A percentile compares a stretch with the other conserved stretches of the same genome.
These are phyloP conservation scores for Dendrocincla tyrannina DNA, from an alignment of 2,797 vertebrate species.

Conservation along the genomic window DNA sequence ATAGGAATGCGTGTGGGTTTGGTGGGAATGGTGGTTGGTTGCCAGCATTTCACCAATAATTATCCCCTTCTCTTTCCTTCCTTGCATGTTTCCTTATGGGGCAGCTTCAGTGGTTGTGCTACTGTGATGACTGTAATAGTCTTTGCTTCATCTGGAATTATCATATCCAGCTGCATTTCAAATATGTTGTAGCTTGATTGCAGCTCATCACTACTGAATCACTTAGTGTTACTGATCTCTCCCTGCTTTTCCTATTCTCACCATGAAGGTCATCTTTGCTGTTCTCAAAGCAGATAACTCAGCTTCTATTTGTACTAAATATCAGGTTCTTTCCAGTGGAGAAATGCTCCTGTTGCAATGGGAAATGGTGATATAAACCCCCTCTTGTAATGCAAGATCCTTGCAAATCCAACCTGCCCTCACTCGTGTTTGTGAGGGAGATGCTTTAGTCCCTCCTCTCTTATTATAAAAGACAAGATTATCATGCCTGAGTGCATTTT, in stretches of 20 bases:
- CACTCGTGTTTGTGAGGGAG: neutral
- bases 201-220: neutral
- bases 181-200: neutral
- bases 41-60: neutral
- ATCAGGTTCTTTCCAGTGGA: neutral
- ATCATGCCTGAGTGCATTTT: neutral
- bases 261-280: neutral
- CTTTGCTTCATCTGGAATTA: neutral
- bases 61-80: neutral
- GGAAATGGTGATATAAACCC: neutral
- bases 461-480: neutral
- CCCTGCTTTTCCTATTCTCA: neutral
- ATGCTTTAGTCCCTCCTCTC: neutral
- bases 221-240: neutral
- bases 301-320: neutral
- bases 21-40: neutral
- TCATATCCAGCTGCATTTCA: neutral
- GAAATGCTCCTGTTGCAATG: neutral
- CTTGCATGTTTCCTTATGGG: neutral
- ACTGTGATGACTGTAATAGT: neutral
- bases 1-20: neutral
- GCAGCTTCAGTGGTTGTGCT: neutral
- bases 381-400: neutral
- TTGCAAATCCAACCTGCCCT: rapidly evolving
- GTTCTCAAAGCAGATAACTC: neutral